These are phyloP conservation scores for Ectemnius continuus DNA, from an alignment of 2,888 invertebrate species.

Conservation along the genomic window DNA sequence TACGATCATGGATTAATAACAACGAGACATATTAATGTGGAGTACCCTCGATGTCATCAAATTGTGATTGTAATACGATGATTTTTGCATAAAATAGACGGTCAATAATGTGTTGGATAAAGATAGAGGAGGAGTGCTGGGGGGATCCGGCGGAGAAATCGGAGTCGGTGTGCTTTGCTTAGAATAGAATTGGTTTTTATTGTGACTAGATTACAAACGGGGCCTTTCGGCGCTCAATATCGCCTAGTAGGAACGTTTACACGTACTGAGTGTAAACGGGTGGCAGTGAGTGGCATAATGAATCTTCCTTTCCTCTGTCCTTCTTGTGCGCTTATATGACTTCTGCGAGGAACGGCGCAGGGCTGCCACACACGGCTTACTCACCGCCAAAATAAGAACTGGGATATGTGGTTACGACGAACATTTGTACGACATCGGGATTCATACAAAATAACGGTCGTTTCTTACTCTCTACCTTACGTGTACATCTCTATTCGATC, in stretches of 20 bases:
- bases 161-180: slow-evolving; percentile 36
- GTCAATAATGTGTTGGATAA: not conserved
- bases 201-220: slow-evolving; percentile 78
- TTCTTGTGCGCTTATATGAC: slow-evolving; percentile 9
- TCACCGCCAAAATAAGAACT: slow-evolving; percentile 55
- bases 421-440: slow-evolving; percentile 76
- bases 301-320: slow-evolving; percentile 14
- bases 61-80: no score
- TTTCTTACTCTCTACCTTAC: slow-evolving; percentile 70
- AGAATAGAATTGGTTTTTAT: slow-evolving; percentile 78
- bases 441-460: slow-evolving; percentile 77
- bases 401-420: slow-evolving; percentile 73
- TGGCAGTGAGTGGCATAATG: slow-evolving; percentile 31
- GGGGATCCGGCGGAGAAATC: slow-evolving; percentile 24
- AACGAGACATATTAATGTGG: no score
- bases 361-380: slow-evolving; percentile 37
- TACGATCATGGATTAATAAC: no score
- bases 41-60: no score
- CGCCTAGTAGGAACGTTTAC: slow-evolving; percentile 75
- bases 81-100: no score
- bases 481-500: slow-evolving; percentile 64
- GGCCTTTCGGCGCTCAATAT: slow-evolving; percentile 72
- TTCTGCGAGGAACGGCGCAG: no score
- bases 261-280: slow-evolving; percentile 66
- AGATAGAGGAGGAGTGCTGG: not conserved